These are phyloP conservation scores for Malurus splendens DNA, from an alignment of 2,797 vertebrate species.

Conservation along the genomic window DNA sequence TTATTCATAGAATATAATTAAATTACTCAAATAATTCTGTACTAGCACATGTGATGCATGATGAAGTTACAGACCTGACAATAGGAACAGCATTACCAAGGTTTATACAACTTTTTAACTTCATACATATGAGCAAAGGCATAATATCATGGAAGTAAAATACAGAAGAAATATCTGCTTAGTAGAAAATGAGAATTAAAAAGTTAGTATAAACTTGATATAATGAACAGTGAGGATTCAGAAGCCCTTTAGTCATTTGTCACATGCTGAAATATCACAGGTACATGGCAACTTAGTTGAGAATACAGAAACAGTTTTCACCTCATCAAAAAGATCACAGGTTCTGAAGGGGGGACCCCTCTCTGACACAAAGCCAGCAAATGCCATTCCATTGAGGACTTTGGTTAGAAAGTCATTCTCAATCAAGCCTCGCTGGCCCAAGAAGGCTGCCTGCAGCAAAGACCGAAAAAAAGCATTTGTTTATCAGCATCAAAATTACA, in stretches of 20 bases:
- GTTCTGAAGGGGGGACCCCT: slow-evolving; percentile 92
- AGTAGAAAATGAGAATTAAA: not conserved
- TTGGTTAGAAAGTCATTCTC: slow-evolving; percentile 97
- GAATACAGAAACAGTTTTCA: slow-evolving; percentile 49
- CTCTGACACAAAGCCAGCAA: slow-evolving; percentile 97
- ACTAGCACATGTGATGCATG: not conserved
- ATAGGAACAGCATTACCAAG: not conserved
- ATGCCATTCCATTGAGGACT: slow-evolving; percentile 97
- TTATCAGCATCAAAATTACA: not conserved
- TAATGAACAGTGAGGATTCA: not conserved
- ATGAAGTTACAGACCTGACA: not conserved
- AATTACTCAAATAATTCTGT: not conserved
- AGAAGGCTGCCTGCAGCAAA: slow-evolving; percentile 86
- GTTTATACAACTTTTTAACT: not conserved
- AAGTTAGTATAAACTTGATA: not conserved
- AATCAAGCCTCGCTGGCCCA: slow-evolving; percentile 93
- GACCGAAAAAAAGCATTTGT: not conserved
- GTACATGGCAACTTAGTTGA: not conserved
- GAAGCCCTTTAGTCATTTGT: not conserved
- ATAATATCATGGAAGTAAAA: not conserved
- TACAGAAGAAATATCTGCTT: not conserved
- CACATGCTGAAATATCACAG: not conserved
- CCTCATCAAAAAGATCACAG: slow-evolving; percentile 98
- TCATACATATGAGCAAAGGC: not conserved
- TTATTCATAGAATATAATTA: not conserved